phyloP scores from a whole-genome alignment of 1,140 invertebrate species.

The Neodiprion fabricii region DNA sequence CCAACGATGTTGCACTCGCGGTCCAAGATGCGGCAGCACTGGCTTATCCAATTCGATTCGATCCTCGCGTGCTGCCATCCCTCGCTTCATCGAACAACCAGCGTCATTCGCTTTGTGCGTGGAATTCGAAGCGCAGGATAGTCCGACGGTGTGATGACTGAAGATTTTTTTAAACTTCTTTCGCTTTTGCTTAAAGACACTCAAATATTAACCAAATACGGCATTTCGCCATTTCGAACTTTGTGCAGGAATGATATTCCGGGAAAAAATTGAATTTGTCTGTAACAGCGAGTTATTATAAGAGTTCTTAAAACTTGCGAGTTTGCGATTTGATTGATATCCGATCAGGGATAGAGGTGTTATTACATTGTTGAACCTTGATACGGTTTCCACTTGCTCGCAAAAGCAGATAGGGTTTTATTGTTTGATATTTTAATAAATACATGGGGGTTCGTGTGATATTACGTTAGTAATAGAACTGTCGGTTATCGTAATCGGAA shows the following conservation, averaged over 20 bases:
- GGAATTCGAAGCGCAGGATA: too few species aligned
- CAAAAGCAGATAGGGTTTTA: neutral
- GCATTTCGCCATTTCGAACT: too few species aligned
- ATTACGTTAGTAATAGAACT: neutral
- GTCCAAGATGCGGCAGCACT: neutral
- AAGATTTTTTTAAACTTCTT: neutral
- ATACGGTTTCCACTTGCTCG: neutral
- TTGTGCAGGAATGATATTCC: too few species aligned
- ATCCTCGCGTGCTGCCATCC: neutral
- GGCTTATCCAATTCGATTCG: neutral
- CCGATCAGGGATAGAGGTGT: too few species aligned
- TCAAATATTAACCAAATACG: neutral
- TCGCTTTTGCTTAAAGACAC: neutral
- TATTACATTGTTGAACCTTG: too few species aligned
- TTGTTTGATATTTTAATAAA: slow-evolving; percentile 5
- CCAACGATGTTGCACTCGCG: neutral
- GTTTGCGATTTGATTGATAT: too few species aligned
- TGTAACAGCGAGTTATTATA: too few species aligned
- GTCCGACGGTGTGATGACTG: too few species aligned
- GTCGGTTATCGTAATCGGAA: neutral
- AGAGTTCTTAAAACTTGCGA: too few species aligned
- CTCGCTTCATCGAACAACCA: neutral
- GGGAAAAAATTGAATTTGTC: too few species aligned
- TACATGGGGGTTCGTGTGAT: neutral
- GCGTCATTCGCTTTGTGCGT: too few species aligned